These are phyloP conservation scores for Megaptera novaeangliae DNA, from an alignment of 2,113 vertebrate genomes.

Conservation along the genomic window DNA sequence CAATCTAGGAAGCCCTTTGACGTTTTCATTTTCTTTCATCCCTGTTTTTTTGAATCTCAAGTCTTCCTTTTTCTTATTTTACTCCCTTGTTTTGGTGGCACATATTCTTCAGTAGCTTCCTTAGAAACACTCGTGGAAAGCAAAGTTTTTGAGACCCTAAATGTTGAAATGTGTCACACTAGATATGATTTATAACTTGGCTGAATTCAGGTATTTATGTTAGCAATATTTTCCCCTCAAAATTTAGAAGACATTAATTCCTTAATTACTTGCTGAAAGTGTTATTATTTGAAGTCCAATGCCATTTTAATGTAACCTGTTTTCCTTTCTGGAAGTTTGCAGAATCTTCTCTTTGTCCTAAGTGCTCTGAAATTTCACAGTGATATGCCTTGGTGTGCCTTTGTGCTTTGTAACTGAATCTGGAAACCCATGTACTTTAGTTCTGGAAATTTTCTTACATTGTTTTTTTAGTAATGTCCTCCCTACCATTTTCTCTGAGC, in stretches of 20 bases:
- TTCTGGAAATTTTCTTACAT: not conserved
- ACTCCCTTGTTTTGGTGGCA: not conserved
- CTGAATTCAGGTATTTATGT: not conserved
- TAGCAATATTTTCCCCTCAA: not conserved
- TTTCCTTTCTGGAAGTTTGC: not conserved
- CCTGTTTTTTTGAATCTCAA: not conserved
- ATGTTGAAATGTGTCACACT: not conserved
- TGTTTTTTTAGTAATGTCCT: not conserved
- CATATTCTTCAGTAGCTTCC: not conserved
- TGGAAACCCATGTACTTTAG: not conserved
- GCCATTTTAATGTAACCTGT: not conserved
- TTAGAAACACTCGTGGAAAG: not conserved
- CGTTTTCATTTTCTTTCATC: not conserved
- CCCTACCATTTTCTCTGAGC: not conserved
- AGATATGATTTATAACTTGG: not conserved
- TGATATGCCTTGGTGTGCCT: not conserved
- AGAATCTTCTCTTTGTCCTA: not conserved
- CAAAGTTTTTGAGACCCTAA: not conserved
- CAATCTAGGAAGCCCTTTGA: not conserved
- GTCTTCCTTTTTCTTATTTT: conserved; percentile 5
- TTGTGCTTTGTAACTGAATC: not conserved
- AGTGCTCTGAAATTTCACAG: not conserved
- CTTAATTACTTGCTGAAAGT: not conserved
- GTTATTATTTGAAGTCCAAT: not conserved
- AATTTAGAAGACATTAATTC: not conserved